A percentile compares a stretch with the other conserved stretches of the same genome.
Evolutionary conservation across 2,797 vertebrate species (phyloP).

Genomic region (Benthosema pterotum): DNA sequence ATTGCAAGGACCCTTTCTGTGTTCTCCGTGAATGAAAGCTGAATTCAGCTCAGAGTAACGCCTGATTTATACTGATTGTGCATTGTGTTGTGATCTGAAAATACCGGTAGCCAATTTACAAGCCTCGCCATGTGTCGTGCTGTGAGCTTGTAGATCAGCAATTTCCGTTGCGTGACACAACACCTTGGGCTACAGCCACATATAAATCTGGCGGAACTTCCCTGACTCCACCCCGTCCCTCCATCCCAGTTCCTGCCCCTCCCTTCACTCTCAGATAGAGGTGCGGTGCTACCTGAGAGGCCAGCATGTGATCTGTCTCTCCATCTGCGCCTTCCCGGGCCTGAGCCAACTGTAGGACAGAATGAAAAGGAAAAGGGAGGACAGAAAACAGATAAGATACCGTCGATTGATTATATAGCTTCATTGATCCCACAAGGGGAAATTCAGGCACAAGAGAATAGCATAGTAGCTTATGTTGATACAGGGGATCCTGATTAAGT

Average conservation of each 20-base stretch:
- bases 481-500: no score
- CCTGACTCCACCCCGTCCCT: neutral
- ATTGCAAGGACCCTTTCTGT: neutral
- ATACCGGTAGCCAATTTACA: no score
- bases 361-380: neutral
- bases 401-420: no score
- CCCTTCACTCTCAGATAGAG: conserved; percentile 50
- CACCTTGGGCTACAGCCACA: no score
- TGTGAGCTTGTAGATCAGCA: no score
- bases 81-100: no score
- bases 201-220: neutral
- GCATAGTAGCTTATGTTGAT: neutral
- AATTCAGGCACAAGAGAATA: neutral
- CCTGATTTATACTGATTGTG: no score
- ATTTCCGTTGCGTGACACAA: no score
- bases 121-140: no score
- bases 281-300: conserved; percentile 68
- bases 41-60: conserved; percentile 26
- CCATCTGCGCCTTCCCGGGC: conserved; percentile 55
- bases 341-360: conserved; percentile 44
- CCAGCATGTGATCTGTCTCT: conserved; percentile 76
- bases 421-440: neutral
- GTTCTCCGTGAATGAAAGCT: neutral
- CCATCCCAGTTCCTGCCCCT: conserved; percentile 5
- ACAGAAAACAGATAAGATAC: neutral